Evolutionary conservation across 2,797 vertebrate species (phyloP).

Genomic region (Liasis olivaceus): DNA sequence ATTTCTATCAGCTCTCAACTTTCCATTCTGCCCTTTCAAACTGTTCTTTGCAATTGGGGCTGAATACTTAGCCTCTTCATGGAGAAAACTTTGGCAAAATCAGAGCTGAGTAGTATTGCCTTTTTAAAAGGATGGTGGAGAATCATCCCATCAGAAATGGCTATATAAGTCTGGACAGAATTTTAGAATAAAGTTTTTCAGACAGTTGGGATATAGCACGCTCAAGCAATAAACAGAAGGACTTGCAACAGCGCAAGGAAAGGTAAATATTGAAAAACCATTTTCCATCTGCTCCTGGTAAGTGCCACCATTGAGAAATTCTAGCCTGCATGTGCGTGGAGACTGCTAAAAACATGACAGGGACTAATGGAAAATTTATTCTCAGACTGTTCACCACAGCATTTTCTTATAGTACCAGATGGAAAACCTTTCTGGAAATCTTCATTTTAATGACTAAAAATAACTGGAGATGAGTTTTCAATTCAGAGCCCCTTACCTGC

Average conservation of each 20-base stretch:
- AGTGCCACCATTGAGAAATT: neutral
- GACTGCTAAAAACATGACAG: neutral
- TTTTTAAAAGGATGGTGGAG: neutral
- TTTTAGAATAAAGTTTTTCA: neutral
- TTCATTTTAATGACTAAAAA: constrained; percentile 26
- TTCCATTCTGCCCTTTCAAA: neutral
- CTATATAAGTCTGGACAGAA: neutral
- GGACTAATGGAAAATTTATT: neutral
- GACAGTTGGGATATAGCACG: neutral
- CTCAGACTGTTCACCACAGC: neutral
- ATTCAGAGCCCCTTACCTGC: neutral
- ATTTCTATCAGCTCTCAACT: neutral
- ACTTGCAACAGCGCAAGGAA: neutral
- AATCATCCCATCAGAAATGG: neutral
- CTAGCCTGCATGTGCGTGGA: neutral
- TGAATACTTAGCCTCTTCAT: neutral
- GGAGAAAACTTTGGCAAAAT: neutral
- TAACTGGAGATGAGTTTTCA: neutral
- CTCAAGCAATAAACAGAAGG: neutral
- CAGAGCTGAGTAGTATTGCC: neutral
- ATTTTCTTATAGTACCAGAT: neutral
- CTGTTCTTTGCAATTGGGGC: neutral
- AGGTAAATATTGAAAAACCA: neutral
- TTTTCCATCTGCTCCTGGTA: neutral
- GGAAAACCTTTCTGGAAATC: constrained; percentile 31